These are phyloP conservation scores for Steatocranus sp. DNA, from an alignment of 2,797 vertebrate genomes.

Conservation along the genomic window DNA sequence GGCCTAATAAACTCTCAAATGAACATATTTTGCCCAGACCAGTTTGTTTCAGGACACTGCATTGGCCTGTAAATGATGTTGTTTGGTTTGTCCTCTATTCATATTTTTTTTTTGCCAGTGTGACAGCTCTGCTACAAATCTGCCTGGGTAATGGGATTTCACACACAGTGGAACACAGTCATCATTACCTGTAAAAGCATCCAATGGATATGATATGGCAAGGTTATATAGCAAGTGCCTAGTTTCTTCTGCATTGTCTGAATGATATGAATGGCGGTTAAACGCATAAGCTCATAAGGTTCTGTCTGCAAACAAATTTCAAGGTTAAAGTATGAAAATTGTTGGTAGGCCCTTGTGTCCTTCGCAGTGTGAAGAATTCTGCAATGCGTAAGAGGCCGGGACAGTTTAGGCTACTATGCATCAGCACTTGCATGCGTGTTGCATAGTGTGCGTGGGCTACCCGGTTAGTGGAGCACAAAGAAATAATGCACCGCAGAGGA, in stretches of 20 bases:
- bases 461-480: constrained; percentile 41
- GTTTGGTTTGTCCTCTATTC: not conserved
- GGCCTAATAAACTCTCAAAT: not conserved
- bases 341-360: not conserved
- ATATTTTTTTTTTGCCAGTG: not conserved
- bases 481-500: constrained; percentile 46
- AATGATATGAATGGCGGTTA: not conserved
- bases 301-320: not conserved
- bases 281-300: not conserved
- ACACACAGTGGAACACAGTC: not conserved
- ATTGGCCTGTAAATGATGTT: not conserved
- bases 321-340: constrained; percentile 6
- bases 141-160: not conserved
- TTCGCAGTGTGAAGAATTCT: constrained; percentile 14
- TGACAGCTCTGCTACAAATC: not conserved
- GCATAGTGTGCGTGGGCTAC: constrained; percentile 9
- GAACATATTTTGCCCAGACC: not conserved
- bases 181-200: not conserved
- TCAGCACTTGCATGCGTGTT: not conserved
- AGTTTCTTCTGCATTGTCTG: not conserved
- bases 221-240: not conserved
- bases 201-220: not conserved
- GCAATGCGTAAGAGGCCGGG: not conserved
- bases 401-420: not conserved
- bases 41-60: not conserved